Conservation (phyloP, 2,888 invertebrate species). For the Dorcus parallelipipedus region DNA sequence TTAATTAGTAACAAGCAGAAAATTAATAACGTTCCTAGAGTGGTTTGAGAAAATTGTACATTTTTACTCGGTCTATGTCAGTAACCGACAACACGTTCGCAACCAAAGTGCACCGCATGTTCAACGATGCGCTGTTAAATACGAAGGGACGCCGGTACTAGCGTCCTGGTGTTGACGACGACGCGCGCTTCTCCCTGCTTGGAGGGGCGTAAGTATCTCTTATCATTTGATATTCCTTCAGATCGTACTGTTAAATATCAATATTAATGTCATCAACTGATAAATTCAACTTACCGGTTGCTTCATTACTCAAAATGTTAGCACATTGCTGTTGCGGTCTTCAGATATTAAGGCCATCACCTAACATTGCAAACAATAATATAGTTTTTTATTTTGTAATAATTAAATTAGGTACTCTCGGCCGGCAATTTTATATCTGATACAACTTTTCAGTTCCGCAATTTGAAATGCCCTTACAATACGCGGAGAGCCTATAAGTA, state of each 20-base stretch:
- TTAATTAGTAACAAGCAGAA: no score
- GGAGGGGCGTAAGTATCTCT: constrained; percentile 44
- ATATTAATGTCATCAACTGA: constrained; percentile 29
- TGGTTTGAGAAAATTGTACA: not conserved
- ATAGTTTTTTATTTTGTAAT: no score
- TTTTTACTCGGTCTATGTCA: constrained; percentile 7
- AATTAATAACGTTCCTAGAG: no score
- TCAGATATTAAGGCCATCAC: no score
- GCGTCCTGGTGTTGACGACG: constrained; percentile 38
- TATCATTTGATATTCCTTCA: constrained; percentile 40
- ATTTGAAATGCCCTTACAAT: no score
- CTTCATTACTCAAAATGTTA: not conserved
- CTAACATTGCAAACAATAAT: no score
- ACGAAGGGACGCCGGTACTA: constrained; percentile 38
- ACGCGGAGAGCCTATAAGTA: no score
- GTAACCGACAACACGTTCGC: constrained; percentile 29
- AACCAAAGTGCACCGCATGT: constrained; percentile 42
- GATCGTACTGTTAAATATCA: constrained; percentile 34
- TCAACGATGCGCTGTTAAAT: constrained; percentile 43
- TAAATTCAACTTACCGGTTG: not conserved
- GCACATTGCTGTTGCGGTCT: no score
- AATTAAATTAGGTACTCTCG: no score
- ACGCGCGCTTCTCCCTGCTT: constrained; percentile 41
- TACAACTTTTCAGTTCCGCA: no score
- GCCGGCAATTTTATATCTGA: no score